Evolutionary conservation across 92 coral and sea anemone genomes (phyloP).

Genomic region (Umimayanthus chanpuru): DNA sequence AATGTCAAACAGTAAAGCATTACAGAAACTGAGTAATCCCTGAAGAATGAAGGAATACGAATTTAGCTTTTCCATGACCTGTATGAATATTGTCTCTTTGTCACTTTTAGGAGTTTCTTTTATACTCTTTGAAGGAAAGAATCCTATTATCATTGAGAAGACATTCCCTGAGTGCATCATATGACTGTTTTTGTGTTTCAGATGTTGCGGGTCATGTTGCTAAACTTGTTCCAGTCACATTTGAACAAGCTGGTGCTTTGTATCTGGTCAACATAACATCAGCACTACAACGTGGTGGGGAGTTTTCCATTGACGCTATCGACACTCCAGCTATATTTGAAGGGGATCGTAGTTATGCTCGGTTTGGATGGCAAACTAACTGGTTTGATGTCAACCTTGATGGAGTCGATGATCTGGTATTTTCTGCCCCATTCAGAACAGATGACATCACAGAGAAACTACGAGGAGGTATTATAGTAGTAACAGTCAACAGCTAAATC

Average conservation of each 20-base stretch:
- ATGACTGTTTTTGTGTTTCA: constrained; percentile 23
- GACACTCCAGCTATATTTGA: constrained; percentile 70
- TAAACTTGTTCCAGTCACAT: constrained; percentile 55
- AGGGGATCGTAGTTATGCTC: constrained; percentile 91
- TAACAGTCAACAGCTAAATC: background rate
- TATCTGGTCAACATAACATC: constrained; percentile 70
- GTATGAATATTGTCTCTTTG: no score
- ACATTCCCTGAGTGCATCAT: background rate
- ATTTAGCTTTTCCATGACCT: no score
- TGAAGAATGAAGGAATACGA: no score
- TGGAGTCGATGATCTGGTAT: constrained; percentile 77
- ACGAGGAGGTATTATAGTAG: constrained; percentile 66
- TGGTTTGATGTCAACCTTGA: constrained; percentile 83
- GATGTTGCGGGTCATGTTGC: constrained; percentile 70
- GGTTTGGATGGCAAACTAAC: constrained; percentile 83
- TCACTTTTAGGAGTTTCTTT: no score
- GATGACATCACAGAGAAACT: constrained; percentile 80
- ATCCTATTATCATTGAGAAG: background rate
- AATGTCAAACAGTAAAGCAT: no score
- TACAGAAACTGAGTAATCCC: no score
- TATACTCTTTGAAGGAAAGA: background rate
- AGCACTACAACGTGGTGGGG: constrained; percentile 53
- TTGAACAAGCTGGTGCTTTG: constrained; percentile 86
- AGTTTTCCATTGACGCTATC: constrained; percentile 49
- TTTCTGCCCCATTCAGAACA: constrained; percentile 92